Evolutionary conservation across 2,797 vertebrate species (phyloP).

Genomic region (Amniataba percoides): DNA sequence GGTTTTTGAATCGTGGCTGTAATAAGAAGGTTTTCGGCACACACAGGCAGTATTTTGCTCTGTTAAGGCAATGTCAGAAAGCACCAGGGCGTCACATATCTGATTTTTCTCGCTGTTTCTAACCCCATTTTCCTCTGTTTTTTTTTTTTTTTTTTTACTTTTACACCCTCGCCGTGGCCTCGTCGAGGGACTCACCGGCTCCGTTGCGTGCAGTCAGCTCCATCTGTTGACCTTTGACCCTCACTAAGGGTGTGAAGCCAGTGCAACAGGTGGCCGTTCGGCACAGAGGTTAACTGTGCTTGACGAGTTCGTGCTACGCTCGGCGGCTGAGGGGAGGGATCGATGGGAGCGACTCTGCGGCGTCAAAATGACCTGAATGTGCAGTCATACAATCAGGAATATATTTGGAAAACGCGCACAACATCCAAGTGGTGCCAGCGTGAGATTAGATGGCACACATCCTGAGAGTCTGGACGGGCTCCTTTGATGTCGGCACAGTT

Average conservation of each 20-base stretch:
- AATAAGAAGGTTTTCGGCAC: background rate
- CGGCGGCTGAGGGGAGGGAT: slow-evolving; percentile 8
- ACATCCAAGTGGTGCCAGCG: background rate
- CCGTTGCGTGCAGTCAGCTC: slow-evolving; percentile 34
- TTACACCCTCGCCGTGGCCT: background rate
- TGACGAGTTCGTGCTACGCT: slow-evolving; percentile 46
- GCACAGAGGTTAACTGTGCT: slow-evolving; percentile 9
- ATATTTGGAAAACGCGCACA: background rate
- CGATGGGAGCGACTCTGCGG: background rate
- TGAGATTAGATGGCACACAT: slow-evolving; percentile 33
- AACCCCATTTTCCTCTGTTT: background rate
- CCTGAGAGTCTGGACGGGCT: slow-evolving; percentile 10
- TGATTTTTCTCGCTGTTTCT: background rate
- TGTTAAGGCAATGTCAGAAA: background rate
- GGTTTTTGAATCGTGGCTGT: background rate
- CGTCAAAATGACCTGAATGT: slow-evolving; percentile 44
- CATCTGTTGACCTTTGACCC: slow-evolving; percentile 58
- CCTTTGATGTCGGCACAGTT: slow-evolving; percentile 49
- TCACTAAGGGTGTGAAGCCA: slow-evolving; percentile 39
- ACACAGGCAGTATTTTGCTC: background rate
- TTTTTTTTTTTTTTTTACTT: background rate
- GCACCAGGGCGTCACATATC: background rate
- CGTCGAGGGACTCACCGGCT: slow-evolving; percentile 14
- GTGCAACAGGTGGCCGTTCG: slow-evolving; percentile 60
- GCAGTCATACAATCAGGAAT: background rate